These are phyloP conservation scores for Apodemia hepburni DNA, from an alignment of 2,888 invertebrate genomes.

Conservation along the genomic window DNA sequence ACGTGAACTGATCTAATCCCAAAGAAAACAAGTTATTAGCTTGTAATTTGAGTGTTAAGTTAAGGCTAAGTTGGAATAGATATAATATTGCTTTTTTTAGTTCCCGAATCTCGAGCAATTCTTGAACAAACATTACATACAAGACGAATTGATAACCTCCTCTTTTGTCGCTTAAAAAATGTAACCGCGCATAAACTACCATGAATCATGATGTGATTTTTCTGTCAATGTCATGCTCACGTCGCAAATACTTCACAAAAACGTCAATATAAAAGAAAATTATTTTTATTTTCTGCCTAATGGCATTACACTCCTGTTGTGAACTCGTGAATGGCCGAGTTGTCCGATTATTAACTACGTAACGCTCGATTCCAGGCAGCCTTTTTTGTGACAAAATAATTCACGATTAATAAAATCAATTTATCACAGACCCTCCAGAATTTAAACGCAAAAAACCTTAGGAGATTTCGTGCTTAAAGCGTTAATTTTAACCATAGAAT, in stretches of 20 bases:
- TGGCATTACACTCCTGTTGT: slow-evolving; percentile 5
- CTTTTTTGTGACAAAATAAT: slow-evolving; percentile 28
- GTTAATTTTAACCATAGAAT: neutral
- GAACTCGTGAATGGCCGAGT: slow-evolving; percentile 2
- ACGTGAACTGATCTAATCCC: too few relatives aligned
- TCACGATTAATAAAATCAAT: slow-evolving; percentile 40
- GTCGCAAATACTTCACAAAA: neutral
- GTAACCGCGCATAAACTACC: slow-evolving; percentile 8
- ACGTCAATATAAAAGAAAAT: too few relatives aligned
- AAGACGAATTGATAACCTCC: too few relatives aligned
- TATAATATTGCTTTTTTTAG: too few relatives aligned
- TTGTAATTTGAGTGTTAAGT: too few relatives aligned
- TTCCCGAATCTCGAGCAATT: too few relatives aligned
- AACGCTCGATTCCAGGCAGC: slow-evolving; percentile 23
- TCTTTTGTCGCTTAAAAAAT: too few relatives aligned
- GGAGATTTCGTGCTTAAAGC: neutral
- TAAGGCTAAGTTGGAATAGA: too few relatives aligned
- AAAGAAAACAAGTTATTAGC: too few relatives aligned
- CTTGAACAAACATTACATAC: too few relatives aligned
- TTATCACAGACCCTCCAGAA: slow-evolving; percentile 30
- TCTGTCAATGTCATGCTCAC: slow-evolving; percentile 5
- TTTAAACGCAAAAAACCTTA: slow-evolving; percentile 27
- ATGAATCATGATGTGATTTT: slow-evolving; percentile 24
- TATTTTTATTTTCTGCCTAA: neutral
- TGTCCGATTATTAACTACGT: slow-evolving; percentile 24